Percentiles rank a stretch among this genome's conserved stretches.
Conservation (phyloP, 2,888 invertebrate genomes). For the Epinotia ramella region DNA sequence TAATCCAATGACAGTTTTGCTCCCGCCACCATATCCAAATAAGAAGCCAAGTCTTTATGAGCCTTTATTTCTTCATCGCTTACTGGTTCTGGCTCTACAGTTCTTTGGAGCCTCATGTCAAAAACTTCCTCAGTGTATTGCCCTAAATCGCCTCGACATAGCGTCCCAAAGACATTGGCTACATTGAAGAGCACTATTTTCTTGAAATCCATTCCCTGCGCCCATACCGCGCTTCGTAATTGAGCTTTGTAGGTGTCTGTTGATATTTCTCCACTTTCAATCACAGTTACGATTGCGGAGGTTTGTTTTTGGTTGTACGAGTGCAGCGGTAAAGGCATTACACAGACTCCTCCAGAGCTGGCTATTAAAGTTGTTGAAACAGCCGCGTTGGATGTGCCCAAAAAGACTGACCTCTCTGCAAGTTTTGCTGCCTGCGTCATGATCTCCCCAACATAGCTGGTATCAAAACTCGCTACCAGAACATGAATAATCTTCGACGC, state of each 20-base stretch:
- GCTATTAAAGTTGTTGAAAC: slow-evolving; percentile 62
- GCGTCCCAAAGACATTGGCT: slow-evolving; percentile 70
- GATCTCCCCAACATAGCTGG: slow-evolving; percentile 65
- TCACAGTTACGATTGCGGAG: slow-evolving; percentile 60
- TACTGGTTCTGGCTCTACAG: slow-evolving; percentile 56
- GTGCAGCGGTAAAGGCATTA: slow-evolving; percentile 72
- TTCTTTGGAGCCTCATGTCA: slow-evolving; percentile 66
- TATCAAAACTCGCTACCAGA: slow-evolving; percentile 68
- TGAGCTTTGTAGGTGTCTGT: slow-evolving; percentile 59
- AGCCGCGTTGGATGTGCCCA: slow-evolving; percentile 64
- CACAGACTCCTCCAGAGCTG: slow-evolving; percentile 71
- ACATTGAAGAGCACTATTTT: slow-evolving; percentile 68
- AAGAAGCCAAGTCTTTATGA: slow-evolving; percentile 62
- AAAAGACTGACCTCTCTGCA: slow-evolving; percentile 60
- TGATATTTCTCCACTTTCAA: slow-evolving; percentile 68
- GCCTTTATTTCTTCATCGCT: slow-evolving; percentile 62
- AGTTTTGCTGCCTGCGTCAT: slow-evolving; percentile 70
- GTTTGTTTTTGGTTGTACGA: slow-evolving; percentile 69
- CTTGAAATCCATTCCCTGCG: slow-evolving; percentile 74
- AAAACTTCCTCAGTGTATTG: slow-evolving; percentile 69
- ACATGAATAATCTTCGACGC: slow-evolving; percentile 70
- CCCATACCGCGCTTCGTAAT: slow-evolving; percentile 73
- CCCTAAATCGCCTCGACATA: slow-evolving; percentile 71
- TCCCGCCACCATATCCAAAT: slow-evolving; percentile 70
- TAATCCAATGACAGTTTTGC: slow-evolving; percentile 63